These are phyloP conservation scores for Eueides isabella DNA, from an alignment of 1,140 invertebrate species.

Conservation along the genomic window DNA sequence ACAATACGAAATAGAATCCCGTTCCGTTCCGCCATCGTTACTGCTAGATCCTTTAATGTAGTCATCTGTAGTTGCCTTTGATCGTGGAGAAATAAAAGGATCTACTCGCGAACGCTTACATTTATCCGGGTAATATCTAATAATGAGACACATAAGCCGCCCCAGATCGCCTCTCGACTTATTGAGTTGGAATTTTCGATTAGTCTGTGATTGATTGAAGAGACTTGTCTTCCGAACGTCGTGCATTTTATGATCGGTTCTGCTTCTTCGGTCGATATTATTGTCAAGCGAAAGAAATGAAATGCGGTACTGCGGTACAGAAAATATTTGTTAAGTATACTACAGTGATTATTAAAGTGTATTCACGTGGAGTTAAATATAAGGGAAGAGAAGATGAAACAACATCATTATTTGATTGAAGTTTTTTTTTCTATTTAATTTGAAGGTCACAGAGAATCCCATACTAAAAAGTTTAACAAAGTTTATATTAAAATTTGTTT, in stretches of 20 bases:
- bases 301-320: neutral
- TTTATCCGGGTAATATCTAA: constrained; percentile 64
- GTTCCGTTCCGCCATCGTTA: constrained; percentile 52
- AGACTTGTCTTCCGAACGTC: constrained; percentile 64
- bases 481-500: no score
- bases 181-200: constrained; percentile 80
- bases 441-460: no score
- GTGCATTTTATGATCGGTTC: constrained; percentile 78
- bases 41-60: constrained; percentile 58
- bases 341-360: neutral
- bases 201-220: constrained; percentile 79
- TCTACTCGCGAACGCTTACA: constrained; percentile 42
- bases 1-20: constrained; percentile 55
- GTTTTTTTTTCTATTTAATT: no score
- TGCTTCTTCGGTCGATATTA: constrained; percentile 55
- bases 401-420: no score
- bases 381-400: no score
- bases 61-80: constrained; percentile 61
- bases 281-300: constrained; percentile 25
- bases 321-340: neutral
- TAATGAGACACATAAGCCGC: constrained; percentile 74
- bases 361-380: no score
- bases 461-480: no score
- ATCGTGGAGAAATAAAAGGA: constrained; percentile 67
- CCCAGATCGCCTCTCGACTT: constrained; percentile 65